These are phyloP conservation scores for Danio aesculapii DNA, from an alignment of 2,797 vertebrate species.

Conservation along the genomic window DNA sequence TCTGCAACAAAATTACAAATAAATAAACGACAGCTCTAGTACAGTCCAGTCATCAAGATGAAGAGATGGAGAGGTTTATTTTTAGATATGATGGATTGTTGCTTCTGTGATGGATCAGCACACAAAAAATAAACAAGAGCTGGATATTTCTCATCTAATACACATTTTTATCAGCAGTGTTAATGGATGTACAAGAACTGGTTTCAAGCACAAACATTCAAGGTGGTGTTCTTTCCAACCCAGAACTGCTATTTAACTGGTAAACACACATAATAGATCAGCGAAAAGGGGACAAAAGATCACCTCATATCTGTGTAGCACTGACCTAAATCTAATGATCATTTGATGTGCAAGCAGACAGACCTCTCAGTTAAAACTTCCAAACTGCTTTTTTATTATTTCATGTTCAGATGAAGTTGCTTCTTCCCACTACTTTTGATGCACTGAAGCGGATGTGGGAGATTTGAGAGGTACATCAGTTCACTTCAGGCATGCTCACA, in stretches of 20 bases:
- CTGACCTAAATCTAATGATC: conserved; percentile 20
- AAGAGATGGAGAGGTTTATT: conserved; percentile 21
- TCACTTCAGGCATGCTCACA: conserved; percentile 71
- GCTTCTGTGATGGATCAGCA: background rate
- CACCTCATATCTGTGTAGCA: background rate
- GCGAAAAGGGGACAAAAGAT: conserved; percentile 12
- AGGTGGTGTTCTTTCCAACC: background rate
- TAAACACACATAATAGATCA: conserved; percentile 1
- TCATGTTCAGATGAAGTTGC: background rate
- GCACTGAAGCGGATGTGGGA: conserved; percentile 72
- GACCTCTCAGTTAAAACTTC: background rate
- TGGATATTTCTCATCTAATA: background rate
- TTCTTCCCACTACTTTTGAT: conserved; percentile 16
- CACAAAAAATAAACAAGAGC: background rate
- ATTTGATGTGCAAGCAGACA: conserved; percentile 6
- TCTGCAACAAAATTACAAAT: background rate
- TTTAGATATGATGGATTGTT: conserved; percentile 31
- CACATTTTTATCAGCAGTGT: background rate
- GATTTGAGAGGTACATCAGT: conserved; percentile 69
- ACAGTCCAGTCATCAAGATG: background rate
- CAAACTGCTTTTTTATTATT: conserved; percentile 18
- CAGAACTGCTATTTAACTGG: background rate
- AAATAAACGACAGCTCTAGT: background rate
- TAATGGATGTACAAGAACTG: background rate
- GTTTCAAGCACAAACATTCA: background rate